These are phyloP conservation scores for Limenitis camilla DNA, from an alignment of 2,888 invertebrate genomes.

Conservation along the genomic window DNA sequence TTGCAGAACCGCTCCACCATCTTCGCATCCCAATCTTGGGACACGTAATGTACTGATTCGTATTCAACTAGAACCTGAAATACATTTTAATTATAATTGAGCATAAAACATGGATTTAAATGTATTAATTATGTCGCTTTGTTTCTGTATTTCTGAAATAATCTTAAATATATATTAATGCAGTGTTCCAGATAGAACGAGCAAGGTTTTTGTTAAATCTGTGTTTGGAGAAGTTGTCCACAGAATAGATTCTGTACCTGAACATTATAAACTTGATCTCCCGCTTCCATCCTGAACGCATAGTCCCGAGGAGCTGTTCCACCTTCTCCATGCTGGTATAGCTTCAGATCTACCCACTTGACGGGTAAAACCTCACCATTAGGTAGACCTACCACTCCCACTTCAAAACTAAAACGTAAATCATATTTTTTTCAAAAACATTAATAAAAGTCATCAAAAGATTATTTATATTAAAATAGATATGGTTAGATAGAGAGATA, in stretches of 20 bases:
- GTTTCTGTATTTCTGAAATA: background rate
- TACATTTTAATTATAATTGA: too few species aligned
- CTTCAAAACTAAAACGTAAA: slow-evolving; percentile 49
- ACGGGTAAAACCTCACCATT: slow-evolving; percentile 72
- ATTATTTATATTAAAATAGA: slow-evolving; percentile 45
- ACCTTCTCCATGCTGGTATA: slow-evolving; percentile 81
- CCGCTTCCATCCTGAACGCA: slow-evolving; percentile 77
- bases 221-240: too few species aligned
- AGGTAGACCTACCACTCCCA: slow-evolving; percentile 76
- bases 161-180: too few species aligned
- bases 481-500: background rate
- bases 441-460: too few species aligned
- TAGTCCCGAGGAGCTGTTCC: slow-evolving; percentile 78
- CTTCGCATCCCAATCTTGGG: slow-evolving; percentile 79
- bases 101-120: background rate
- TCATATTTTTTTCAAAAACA: background rate
- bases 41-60: slow-evolving; percentile 77
- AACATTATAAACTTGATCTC: slow-evolving; percentile 69
- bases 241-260: slow-evolving; percentile 54
- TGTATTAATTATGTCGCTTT: background rate
- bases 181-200: too few species aligned
- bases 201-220: background rate
- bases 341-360: slow-evolving; percentile 75
- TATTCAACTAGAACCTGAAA: slow-evolving; percentile 74
- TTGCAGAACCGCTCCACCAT: slow-evolving; percentile 77